phyloP scores from a whole-genome alignment of 2,113 vertebrate genomes.

The Nanorana parkeri region DNA sequence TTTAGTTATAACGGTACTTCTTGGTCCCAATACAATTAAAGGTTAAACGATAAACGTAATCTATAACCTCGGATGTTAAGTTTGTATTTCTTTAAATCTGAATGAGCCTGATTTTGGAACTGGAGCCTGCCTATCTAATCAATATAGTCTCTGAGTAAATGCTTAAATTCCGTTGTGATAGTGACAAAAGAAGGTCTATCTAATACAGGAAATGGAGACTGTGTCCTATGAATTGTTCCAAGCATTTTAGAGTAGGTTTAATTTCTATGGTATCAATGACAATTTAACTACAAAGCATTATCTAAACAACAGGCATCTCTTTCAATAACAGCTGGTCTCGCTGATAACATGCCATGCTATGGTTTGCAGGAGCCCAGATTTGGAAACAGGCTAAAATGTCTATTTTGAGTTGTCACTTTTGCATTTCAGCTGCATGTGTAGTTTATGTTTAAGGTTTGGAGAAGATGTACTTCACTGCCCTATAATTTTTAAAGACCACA shows the following conservation, averaged over 20 bases:
- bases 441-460: background rate
- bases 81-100: conserved; percentile 9
- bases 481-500: no score
- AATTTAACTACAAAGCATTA: conserved; percentile 28
- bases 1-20: background rate
- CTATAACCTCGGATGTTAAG: background rate
- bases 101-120: conserved; percentile 6
- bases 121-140: conserved; percentile 37
- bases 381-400: conserved; percentile 18
- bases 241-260: conserved; percentile 14
- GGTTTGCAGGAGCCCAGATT: background rate
- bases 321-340: conserved; percentile 29
- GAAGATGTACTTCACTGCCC: no score
- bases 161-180: conserved; percentile 20
- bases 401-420: conserved; percentile 13
- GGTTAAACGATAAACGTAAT: background rate
- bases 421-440: background rate
- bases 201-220: conserved; percentile 24
- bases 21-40: background rate
- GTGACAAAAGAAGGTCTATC: background rate
- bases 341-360: conserved; percentile 1
- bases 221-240: conserved; percentile 28
- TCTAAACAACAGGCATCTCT: conserved; percentile 26
- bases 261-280: conserved; percentile 37
- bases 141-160: conserved; percentile 24